Evolutionary conservation across 1,140 invertebrate species (phyloP).

Genomic region (Dreissena rostriformis): DNA sequence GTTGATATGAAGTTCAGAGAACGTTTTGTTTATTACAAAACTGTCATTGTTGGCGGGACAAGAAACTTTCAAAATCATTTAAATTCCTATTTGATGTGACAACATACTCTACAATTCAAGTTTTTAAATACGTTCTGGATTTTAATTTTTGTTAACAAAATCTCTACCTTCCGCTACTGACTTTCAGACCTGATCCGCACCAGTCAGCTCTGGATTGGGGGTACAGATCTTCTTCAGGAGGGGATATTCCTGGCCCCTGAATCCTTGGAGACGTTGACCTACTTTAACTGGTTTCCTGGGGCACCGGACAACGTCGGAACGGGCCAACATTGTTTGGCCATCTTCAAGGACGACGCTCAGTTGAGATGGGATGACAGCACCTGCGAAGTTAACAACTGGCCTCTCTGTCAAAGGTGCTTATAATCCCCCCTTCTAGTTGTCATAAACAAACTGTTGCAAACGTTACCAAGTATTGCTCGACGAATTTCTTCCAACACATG

Average conservation of each 20-base stretch:
- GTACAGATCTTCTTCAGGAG: constrained; percentile 41
- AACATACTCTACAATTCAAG: background rate
- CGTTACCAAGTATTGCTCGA: too few relatives aligned
- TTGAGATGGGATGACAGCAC: constrained; percentile 35
- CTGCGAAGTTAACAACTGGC: constrained; percentile 35
- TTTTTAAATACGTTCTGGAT: background rate
- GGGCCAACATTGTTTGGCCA: constrained; percentile 45
- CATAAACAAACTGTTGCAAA: too few relatives aligned
- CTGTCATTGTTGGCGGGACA: too few relatives aligned
- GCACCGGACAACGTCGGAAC: constrained; percentile 41
- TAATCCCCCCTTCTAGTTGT: too few relatives aligned
- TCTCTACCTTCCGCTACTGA: too few relatives aligned
- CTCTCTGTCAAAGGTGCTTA: constrained; percentile 29
- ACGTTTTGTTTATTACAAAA: too few relatives aligned
- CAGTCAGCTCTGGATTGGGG: constrained; percentile 44
- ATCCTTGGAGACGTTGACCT: constrained; percentile 15
- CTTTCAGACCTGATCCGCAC: constrained; percentile 26
- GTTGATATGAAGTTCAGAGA: too few relatives aligned
- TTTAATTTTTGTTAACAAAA: background rate
- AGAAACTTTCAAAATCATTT: too few relatives aligned
- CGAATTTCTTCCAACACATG: too few relatives aligned
- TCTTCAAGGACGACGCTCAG: constrained; percentile 15
- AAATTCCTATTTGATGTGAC: too few relatives aligned
- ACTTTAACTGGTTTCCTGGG: constrained; percentile 32
- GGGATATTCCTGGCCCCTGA: constrained; percentile 16